These are phyloP conservation scores for Drosophila sechellia DNA, from an alignment of 1,140 invertebrate species.

Conservation along the genomic window DNA sequence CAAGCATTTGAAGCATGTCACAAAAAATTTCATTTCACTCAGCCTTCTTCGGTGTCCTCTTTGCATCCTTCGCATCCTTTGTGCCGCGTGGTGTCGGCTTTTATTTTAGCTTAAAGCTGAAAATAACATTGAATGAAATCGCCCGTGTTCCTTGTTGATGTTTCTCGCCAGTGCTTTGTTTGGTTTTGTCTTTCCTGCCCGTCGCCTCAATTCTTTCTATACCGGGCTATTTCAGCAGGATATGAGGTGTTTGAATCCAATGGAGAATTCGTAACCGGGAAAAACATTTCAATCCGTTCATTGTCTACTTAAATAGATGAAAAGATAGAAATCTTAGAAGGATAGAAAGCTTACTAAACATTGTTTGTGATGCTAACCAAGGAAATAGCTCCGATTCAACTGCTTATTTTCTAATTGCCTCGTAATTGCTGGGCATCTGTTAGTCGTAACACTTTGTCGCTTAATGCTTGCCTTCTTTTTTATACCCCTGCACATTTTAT, in stretches of 20 bases:
- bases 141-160: conserved; percentile 60
- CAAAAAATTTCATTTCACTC: conserved; percentile 73
- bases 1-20: conserved; percentile 71
- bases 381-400: no score
- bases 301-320: no score
- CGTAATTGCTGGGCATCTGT: not conserved
- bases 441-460: conserved; percentile 1
- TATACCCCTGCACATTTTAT: conserved; percentile 68
- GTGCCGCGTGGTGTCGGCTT: conserved; percentile 51
- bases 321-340: no score
- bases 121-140: conserved; percentile 78
- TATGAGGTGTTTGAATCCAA: not conserved
- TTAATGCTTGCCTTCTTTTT: conserved; percentile 9
- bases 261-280: not conserved
- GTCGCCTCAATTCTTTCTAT: conserved; percentile 26
- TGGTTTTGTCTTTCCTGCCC: conserved; percentile 38
- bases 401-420: not conserved
- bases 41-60: conserved; percentile 4
- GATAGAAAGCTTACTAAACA: no score
- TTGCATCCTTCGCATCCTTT: conserved; percentile 21
- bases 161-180: conserved; percentile 40
- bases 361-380: no score
- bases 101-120: conserved; percentile 74
- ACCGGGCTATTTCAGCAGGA: not conserved
- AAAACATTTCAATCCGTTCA: no score